phyloP scores from a whole-genome alignment of 2,888 invertebrate genomes.

The Rapana venosa region DNA sequence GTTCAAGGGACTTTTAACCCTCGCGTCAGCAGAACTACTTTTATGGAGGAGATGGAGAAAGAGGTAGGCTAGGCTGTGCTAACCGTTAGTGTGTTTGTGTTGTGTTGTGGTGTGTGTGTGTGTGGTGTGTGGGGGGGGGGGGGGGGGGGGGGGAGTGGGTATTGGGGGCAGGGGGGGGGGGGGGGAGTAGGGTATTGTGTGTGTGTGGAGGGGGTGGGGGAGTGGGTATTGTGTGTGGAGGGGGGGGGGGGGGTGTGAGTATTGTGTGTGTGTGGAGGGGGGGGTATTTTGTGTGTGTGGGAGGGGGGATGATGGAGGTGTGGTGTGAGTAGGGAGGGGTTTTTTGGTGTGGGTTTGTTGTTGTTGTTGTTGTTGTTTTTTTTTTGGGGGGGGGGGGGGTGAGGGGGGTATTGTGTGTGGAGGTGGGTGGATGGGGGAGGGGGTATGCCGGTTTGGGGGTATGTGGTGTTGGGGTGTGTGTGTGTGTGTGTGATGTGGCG shows the following conservation, averaged over 20 bases:
- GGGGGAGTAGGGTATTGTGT: not conserved
- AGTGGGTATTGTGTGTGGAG: too few relatives aligned
- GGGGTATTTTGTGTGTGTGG: not conserved
- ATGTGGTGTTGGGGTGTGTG: not conserved
- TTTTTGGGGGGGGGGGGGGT: too few relatives aligned
- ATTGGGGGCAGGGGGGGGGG: not conserved
- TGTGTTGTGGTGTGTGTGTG: not conserved
- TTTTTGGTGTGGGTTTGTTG: too few relatives aligned
- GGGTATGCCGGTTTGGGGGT: not conserved
- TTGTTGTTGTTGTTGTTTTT: too few relatives aligned
- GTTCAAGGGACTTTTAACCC: constrained; percentile 9
- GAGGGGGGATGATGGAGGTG: not conserved
- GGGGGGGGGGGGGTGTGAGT: not conserved
- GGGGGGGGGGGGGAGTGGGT: not conserved
- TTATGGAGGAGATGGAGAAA: constrained; percentile 19
- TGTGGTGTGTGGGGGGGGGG: not conserved
- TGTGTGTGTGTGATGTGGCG: not conserved
- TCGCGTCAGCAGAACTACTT: not conserved
- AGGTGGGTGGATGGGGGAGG: not conserved
- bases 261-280: not conserved
- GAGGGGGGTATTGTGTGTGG: too few relatives aligned
- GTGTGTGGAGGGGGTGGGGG: too few relatives aligned
- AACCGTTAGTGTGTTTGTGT: not conserved
- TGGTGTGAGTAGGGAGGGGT: not conserved
- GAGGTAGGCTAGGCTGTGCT: not conserved